Evolutionary conservation across 2,797 vertebrate species (phyloP).

Genomic region (Pyrocephalus nanus): DNA sequence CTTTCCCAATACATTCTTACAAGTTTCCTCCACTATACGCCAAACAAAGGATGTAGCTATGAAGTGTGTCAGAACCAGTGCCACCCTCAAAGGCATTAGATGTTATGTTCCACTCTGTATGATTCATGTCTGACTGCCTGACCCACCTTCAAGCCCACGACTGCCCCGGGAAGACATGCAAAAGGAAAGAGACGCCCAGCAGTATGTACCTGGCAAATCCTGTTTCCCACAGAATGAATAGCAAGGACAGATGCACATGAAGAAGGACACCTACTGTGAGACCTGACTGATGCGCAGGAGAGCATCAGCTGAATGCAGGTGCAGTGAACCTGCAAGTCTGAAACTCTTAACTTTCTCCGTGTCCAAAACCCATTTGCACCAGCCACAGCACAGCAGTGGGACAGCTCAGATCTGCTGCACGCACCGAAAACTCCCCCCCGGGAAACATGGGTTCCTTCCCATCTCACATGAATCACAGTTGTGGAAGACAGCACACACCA

Average conservation of each 20-base stretch:
- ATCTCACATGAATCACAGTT: background rate
- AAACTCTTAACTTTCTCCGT: background rate
- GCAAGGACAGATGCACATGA: background rate
- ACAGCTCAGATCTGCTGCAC: background rate
- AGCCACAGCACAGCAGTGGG: background rate
- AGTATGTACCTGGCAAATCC: background rate
- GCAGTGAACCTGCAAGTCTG: background rate
- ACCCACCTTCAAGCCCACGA: background rate
- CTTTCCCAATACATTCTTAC: background rate
- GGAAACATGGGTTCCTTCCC: background rate
- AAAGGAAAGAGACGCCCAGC: background rate
- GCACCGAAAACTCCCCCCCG: background rate
- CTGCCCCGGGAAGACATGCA: background rate
- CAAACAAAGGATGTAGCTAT: background rate
- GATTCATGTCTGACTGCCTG: background rate
- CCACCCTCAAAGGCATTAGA: background rate
- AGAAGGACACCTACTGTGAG: background rate
- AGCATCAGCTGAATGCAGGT: background rate
- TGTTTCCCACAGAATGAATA: background rate
- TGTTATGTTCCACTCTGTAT: background rate
- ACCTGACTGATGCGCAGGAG: background rate
- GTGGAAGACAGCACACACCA: background rate
- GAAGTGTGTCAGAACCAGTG: background rate
- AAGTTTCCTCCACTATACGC: background rate
- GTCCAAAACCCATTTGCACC: background rate